Conservation (phyloP, 2,888 invertebrate species). For the Neuroscelio doddi region DNA sequence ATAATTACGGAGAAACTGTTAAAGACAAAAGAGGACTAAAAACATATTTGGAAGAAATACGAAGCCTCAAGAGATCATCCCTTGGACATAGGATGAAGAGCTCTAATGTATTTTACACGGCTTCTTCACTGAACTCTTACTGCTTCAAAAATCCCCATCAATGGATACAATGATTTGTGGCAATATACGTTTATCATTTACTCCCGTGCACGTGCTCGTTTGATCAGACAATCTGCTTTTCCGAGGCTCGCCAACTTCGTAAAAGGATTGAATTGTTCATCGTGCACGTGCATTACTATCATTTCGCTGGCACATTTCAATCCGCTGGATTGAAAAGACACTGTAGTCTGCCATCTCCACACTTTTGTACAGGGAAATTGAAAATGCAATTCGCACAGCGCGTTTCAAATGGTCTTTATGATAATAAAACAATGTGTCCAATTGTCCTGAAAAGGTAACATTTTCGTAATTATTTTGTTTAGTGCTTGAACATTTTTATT, state of each 20-base stretch:
- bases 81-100: too few relatives aligned
- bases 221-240: conserved; percentile 14
- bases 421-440: not conserved
- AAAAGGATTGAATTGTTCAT: conserved; percentile 25
- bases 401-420: conserved; percentile 24
- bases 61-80: too few relatives aligned
- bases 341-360: conserved; percentile 16
- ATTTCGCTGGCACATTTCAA: conserved; percentile 33
- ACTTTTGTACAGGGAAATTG: conserved; percentile 24
- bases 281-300: conserved; percentile 24
- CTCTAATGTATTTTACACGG: too few relatives aligned
- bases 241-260: conserved; percentile 15
- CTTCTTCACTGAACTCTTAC: too few relatives aligned
- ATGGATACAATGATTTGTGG: conserved; percentile 3
- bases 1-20: too few relatives aligned
- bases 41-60: too few relatives aligned
- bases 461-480: too few relatives aligned
- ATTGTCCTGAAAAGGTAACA: conserved; percentile 7
- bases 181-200: conserved; percentile 16
- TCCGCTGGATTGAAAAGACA: conserved; percentile 31
- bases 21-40: too few relatives aligned
- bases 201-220: too few relatives aligned
- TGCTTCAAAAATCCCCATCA: too few relatives aligned
- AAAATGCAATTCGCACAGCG: conserved; percentile 24
- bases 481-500: too few relatives aligned